Conservation (phyloP, 2,888 invertebrate species). For the Oscheius sp. region DNA sequence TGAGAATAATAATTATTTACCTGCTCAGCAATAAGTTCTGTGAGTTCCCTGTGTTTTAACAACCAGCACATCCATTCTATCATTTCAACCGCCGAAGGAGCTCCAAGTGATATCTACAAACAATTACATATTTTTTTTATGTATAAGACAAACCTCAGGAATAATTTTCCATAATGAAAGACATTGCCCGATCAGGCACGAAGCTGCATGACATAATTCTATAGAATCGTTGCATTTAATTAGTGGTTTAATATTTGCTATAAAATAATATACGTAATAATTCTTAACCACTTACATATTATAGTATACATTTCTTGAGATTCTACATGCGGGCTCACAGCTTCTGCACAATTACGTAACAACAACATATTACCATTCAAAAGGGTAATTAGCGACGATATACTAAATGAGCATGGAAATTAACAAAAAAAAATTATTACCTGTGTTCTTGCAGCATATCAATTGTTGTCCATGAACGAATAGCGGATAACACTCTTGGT, state of each 20-base stretch:
- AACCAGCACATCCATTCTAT: slow-evolving; percentile 52
- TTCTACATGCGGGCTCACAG: neutral
- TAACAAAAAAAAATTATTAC: slow-evolving; percentile 33
- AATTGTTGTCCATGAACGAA: slow-evolving; percentile 33
- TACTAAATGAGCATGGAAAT: too few species aligned
- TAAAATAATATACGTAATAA: neutral
- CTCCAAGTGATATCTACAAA: neutral
- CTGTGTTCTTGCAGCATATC: slow-evolving; percentile 48
- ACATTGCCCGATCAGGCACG: slow-evolving; percentile 56
- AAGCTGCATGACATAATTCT: slow-evolving; percentile 45
- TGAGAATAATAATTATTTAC: slow-evolving; percentile 19
- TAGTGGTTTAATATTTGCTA: slow-evolving; percentile 27
- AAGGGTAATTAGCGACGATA: neutral
- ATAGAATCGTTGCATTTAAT: slow-evolving; percentile 51
- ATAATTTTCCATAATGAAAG: slow-evolving; percentile 41
- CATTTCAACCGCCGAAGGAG: slow-evolving; percentile 28
- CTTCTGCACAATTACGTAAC: slow-evolving; percentile 15
- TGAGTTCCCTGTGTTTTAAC: slow-evolving; percentile 46
- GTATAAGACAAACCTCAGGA: slow-evolving; percentile 9
- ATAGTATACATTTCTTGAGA: neutral
- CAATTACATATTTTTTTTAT: too few species aligned
- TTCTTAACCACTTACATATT: slow-evolving; percentile 2
- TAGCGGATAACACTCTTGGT: slow-evolving; percentile 20
- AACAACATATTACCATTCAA: slow-evolving; percentile 24
- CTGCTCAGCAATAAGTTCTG: slow-evolving; percentile 51